phyloP scores from a whole-genome alignment of 2,113 vertebrate genomes.

The Pelecanus crispus region DNA sequence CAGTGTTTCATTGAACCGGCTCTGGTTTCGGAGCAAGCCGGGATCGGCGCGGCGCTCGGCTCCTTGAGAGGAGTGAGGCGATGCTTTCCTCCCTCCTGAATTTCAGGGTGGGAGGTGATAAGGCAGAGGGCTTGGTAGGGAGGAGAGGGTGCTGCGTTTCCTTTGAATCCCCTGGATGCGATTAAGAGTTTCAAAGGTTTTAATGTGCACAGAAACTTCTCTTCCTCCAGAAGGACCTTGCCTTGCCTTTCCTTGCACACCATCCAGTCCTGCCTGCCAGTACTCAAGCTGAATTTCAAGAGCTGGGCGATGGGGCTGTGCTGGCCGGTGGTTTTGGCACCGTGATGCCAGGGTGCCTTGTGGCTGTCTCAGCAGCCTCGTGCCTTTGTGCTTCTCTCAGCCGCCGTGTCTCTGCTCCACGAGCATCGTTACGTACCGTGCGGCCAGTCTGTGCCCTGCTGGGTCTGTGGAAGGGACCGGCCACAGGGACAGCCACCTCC shows the following conservation, averaged over 20 bases:
- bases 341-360: background rate
- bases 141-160: background rate
- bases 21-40: background rate
- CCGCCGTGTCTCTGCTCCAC: rapidly evolving
- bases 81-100: background rate
- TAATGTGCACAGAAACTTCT: background rate
- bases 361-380: background rate
- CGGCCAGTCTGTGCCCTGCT: background rate
- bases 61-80: background rate
- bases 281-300: background rate
- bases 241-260: background rate
- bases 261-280: background rate
- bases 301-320: background rate
- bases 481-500: background rate
- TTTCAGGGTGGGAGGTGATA: background rate
- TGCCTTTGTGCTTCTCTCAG: background rate
- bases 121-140: background rate
- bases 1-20: background rate
- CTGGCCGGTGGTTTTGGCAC: background rate
- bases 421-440: rapidly evolving
- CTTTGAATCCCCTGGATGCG: background rate
- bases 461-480: background rate
- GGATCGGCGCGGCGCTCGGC: rapidly evolving
- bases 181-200: background rate
- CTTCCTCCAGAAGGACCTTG: background rate